Conservation (phyloP, 2,797 vertebrate species). For the Hippocampus kuda region DNA sequence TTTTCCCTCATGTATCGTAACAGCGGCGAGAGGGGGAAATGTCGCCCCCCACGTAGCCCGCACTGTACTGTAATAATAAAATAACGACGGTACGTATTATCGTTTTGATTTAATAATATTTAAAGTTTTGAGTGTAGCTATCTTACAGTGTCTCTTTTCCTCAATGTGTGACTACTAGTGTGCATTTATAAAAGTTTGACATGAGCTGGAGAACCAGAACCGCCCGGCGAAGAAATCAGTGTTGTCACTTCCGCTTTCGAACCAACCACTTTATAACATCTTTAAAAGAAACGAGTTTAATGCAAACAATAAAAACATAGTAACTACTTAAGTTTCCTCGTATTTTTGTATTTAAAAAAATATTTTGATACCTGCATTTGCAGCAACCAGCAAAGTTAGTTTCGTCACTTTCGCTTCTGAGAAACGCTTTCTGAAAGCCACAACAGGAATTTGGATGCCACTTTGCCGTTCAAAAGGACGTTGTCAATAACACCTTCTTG, state of each 20-base stretch:
- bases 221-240: background rate
- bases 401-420: too few relatives aligned
- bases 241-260: background rate
- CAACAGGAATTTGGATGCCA: too few relatives aligned
- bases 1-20: constrained; percentile 62
- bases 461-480: too few relatives aligned
- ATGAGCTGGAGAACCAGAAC: too few relatives aligned
- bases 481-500: too few relatives aligned
- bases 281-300: background rate
- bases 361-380: too few relatives aligned
- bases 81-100: background rate
- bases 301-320: background rate
- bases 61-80: background rate
- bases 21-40: background rate
- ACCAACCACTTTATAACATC: background rate
- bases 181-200: background rate
- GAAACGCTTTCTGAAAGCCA: too few relatives aligned
- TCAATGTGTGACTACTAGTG: background rate
- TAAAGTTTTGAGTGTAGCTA: background rate
- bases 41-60: constrained; percentile 30
- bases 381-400: too few relatives aligned
- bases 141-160: background rate
- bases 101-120: background rate
- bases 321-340: too few relatives aligned
- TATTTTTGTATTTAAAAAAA: too few relatives aligned